Conservation (phyloP, 2,888 invertebrate genomes). For the Acleris laterana region DNA sequence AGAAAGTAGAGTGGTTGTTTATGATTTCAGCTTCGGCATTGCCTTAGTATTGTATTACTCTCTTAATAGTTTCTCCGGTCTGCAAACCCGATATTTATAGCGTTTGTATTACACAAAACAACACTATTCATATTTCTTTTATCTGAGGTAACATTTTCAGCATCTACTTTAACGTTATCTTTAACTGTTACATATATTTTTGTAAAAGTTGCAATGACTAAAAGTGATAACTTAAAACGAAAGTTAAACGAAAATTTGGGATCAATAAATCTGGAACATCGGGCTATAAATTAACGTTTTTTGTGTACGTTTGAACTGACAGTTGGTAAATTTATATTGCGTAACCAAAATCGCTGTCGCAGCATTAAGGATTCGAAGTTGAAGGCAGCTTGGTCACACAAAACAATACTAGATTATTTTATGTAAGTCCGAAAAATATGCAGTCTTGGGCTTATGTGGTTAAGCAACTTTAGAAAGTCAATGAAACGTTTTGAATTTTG, state of each 20-base stretch:
- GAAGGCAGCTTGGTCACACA: constrained; percentile 1
- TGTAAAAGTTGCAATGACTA: too few species aligned
- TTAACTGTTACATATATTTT: too few species aligned
- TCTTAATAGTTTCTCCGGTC: constrained; percentile 9
- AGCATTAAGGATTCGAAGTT: constrained; percentile 8
- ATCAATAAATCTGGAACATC: constrained; percentile 10
- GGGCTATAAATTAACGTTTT: constrained; percentile 21
- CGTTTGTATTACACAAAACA: background rate
- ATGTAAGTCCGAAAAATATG: too few species aligned
- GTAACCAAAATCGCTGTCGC: constrained; percentile 20
- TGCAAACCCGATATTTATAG: constrained; percentile 3
- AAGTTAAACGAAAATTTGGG: background rate
- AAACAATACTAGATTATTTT: background rate
- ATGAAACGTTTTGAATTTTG: too few species aligned
- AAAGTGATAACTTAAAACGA: background rate
- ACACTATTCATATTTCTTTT: background rate
- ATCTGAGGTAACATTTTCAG: background rate
- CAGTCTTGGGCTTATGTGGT: too few species aligned
- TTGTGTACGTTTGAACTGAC: constrained; percentile 21
- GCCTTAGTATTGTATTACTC: constrained; percentile 6
- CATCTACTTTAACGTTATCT: background rate
- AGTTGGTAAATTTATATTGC: constrained; percentile 19
- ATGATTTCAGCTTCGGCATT: constrained; percentile 22
- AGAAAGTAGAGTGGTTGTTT: constrained; percentile 27
- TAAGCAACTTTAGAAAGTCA: too few species aligned